These are phyloP conservation scores for Tetramorium bicarinatum DNA, from an alignment of 2,888 invertebrate species.

Conservation along the genomic window DNA sequence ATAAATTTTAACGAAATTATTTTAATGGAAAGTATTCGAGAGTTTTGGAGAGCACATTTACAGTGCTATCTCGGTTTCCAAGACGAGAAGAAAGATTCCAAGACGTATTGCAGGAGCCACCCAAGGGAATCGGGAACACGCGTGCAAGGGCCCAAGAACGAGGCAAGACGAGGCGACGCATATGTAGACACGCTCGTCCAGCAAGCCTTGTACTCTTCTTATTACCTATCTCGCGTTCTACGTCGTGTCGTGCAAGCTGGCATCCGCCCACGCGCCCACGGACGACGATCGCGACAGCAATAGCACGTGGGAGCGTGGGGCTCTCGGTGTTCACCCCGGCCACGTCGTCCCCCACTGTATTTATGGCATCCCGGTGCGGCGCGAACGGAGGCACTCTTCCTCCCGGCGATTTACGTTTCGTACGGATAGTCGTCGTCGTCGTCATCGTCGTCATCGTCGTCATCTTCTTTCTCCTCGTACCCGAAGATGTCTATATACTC, in stretches of 20 bases:
- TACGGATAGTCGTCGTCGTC: slow-evolving; percentile 60
- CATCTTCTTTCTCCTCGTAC: not conserved
- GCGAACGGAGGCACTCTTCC: slow-evolving; percentile 71
- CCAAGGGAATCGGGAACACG: slow-evolving; percentile 65
- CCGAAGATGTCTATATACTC: slow-evolving; percentile 23
- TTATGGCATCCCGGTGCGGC: slow-evolving; percentile 70
- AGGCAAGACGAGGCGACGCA: slow-evolving; percentile 63
- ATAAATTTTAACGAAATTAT: not conserved
- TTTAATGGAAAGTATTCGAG: not conserved
- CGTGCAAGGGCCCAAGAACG: slow-evolving; percentile 65
- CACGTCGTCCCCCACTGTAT: slow-evolving; percentile 62
- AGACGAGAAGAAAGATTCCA: slow-evolving; percentile 9
- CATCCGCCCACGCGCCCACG: slow-evolving; percentile 78
- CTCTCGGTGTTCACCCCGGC: slow-evolving; percentile 57
- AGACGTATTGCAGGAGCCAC: slow-evolving; percentile 54
- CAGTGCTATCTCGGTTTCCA: not conserved
- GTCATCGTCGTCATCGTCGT: not conserved
- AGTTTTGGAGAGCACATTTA: not conserved
- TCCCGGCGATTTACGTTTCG: slow-evolving; percentile 64
- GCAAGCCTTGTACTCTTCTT: slow-evolving; percentile 63
- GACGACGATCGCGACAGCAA: slow-evolving; percentile 56
- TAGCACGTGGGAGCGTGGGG: slow-evolving; percentile 64
- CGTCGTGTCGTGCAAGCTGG: slow-evolving; percentile 78
- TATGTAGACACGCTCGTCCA: slow-evolving; percentile 75
- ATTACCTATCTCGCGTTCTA: slow-evolving; percentile 47